Evolutionary conservation across 2,113 vertebrate genomes (phyloP).

Genomic region (Ctenodactylus gundi): DNA sequence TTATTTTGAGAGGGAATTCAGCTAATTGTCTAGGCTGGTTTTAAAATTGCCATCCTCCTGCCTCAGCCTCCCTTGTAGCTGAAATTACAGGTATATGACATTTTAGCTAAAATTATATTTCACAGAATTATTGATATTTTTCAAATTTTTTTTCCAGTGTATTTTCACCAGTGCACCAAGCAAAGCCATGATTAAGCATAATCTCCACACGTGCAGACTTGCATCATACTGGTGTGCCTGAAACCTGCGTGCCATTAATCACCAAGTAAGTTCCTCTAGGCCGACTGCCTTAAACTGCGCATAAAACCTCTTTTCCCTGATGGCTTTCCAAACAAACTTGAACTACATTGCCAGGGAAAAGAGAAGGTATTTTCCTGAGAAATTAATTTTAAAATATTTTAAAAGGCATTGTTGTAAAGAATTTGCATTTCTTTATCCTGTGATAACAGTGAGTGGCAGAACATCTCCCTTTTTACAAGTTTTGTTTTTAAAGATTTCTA

Average conservation of each 20-base stretch:
- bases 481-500: not conserved
- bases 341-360: not conserved
- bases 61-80: not conserved
- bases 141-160: not conserved
- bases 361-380: conserved; percentile 15
- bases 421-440: not conserved
- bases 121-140: conserved; percentile 26
- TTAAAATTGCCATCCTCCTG: no score
- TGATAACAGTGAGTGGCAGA: not conserved
- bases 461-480: not conserved
- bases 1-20: not conserved
- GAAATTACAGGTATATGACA: not conserved
- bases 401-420: no score
- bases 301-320: not conserved
- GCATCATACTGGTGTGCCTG: not conserved
- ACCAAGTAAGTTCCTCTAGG: not conserved
- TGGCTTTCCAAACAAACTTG: not conserved
- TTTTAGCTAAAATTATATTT: not conserved
- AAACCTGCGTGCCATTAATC: not conserved
- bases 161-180: not conserved
- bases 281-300: not conserved
- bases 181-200: not conserved
- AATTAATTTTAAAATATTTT: not conserved
- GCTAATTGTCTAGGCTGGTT: not conserved
- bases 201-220: conserved; percentile 3